Percentiles rank a stretch among this genome's conserved stretches.
Conservation (phyloP, 2,797 vertebrate species). For the Sparus aurata region DNA sequence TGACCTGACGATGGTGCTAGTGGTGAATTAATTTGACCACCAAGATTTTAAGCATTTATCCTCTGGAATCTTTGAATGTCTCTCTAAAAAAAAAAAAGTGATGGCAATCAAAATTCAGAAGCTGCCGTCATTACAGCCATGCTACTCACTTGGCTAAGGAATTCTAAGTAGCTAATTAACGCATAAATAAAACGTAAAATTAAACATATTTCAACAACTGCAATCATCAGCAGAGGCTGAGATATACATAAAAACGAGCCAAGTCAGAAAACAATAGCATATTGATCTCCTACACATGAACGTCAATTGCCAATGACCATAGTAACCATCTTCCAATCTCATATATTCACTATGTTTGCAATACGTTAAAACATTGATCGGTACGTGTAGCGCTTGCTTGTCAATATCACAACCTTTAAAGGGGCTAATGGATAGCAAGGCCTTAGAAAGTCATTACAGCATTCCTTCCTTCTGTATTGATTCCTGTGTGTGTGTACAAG, state of each 20-base stretch:
- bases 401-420: constrained; percentile 81
- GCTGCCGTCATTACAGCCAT: not conserved
- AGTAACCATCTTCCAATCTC: constrained; percentile 69
- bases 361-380: constrained; percentile 72
- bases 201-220: constrained; percentile 3
- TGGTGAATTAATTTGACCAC: not conserved
- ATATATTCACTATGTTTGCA: constrained; percentile 73
- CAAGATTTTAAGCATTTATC: not conserved
- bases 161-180: not conserved
- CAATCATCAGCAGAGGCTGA: constrained; percentile 22
- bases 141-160: not conserved
- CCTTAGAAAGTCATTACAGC: constrained; percentile 82
- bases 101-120: not conserved
- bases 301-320: constrained; percentile 60
- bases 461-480: constrained; percentile 77
- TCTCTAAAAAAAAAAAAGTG: not conserved
- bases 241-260: constrained; percentile 64
- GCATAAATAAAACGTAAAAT: constrained; percentile 1
- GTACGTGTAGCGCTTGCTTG: constrained; percentile 68
- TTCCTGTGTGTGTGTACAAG: constrained; percentile 44
- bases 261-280: constrained; percentile 28
- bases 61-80: not conserved
- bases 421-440: constrained; percentile 73
- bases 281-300: constrained; percentile 77
- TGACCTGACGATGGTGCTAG: not conserved